Evolutionary conservation across 53 echinoderm and acorn worm genomes (phyloP).

Genomic region (Actinopyga echinites): DNA sequence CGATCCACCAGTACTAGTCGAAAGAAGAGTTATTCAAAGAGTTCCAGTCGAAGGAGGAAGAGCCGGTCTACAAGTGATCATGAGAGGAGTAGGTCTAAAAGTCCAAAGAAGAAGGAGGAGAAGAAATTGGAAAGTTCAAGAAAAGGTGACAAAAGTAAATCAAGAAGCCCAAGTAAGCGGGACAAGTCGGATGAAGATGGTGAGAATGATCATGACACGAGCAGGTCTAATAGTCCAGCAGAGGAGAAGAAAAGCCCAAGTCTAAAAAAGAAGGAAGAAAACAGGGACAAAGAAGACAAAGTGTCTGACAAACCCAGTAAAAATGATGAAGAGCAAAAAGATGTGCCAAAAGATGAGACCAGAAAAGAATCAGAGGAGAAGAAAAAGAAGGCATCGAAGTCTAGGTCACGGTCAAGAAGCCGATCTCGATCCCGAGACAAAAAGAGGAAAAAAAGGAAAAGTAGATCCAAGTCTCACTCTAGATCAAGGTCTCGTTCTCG

Average conservation of each 20-base stretch:
- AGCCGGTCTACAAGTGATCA: constrained; percentile 1
- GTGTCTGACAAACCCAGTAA: not conserved
- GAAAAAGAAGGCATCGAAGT: constrained; percentile 16
- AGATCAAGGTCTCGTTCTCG: constrained; percentile 48
- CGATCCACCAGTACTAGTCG: not conserved
- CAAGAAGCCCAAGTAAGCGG: not conserved
- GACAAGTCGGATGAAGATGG: not conserved
- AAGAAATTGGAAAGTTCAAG: not conserved
- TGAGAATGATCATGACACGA: not conserved
- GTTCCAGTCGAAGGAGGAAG: not conserved
- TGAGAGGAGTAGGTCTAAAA: not conserved
- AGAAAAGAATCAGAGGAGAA: not conserved
- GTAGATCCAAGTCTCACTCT: constrained; percentile 47
- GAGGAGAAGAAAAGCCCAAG: not conserved
- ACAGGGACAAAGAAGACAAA: not conserved
- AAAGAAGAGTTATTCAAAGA: constrained; percentile 5
- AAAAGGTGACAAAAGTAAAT: not conserved
- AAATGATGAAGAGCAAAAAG: not conserved
- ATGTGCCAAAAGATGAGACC: not conserved
- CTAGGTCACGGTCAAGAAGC: constrained; percentile 51
- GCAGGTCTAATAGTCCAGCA: constrained; percentile 15
- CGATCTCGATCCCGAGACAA: constrained; percentile 46
- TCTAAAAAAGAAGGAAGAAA: not conserved
- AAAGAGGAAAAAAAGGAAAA: constrained; percentile 51
- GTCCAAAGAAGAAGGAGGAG: constrained; percentile 2